These are phyloP conservation scores for Phalanger gymnotis DNA, from an alignment of 2,797 vertebrate species.

Conservation along the genomic window DNA sequence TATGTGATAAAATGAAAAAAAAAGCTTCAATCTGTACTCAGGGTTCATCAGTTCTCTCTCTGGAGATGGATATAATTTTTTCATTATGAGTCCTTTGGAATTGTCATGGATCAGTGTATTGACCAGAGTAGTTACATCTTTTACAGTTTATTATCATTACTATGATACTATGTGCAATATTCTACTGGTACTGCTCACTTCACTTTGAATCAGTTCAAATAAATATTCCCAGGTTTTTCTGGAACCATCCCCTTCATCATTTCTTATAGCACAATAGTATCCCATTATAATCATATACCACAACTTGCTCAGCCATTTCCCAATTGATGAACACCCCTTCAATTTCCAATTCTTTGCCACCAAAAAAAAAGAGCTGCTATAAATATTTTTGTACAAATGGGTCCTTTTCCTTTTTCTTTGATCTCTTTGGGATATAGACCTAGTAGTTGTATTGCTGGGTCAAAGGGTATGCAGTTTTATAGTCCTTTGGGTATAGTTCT, in stretches of 20 bases:
- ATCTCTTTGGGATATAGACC: neutral
- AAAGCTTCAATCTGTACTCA: neutral
- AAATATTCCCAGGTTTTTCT: neutral
- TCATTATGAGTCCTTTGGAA: neutral
- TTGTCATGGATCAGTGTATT: neutral
- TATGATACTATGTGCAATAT: neutral
- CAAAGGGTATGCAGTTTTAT: no score
- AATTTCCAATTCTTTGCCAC: neutral
- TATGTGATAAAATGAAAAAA: neutral
- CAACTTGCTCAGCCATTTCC: neutral
- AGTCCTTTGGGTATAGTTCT: neutral
- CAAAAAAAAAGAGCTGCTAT: neutral
- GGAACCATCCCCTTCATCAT: neutral
- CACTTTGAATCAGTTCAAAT: neutral
- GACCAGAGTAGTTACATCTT: neutral
- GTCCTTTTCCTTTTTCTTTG: neutral
- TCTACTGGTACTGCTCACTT: neutral
- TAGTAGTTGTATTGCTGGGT: neutral
- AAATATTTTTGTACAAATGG: neutral
- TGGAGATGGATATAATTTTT: neutral
- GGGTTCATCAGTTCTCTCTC: neutral
- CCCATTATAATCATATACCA: neutral
- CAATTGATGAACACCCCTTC: neutral
- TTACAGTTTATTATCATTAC: neutral
- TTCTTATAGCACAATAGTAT: neutral